Conservation (phyloP, 2,113 vertebrate genomes). For the Agelaius tricolor region DNA sequence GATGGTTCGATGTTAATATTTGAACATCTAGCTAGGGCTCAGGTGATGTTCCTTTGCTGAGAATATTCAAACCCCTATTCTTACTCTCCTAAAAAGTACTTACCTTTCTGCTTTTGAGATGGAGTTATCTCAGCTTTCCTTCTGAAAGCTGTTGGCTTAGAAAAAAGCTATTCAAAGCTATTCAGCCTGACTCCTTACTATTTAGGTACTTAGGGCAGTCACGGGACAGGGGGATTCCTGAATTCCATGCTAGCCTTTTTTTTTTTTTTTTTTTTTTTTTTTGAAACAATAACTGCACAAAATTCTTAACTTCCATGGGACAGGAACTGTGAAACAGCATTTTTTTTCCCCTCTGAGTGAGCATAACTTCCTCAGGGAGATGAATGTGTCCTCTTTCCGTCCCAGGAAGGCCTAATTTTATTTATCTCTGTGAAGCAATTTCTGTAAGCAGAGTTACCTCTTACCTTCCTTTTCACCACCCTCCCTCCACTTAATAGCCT, state of each 20-base stretch:
- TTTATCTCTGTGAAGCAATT: not conserved
- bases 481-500: not conserved
- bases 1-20: not conserved
- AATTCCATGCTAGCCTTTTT: not conserved
- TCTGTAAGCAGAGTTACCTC: not conserved
- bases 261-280: too few relatives aligned
- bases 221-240: not conserved
- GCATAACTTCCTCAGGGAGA: not conserved
- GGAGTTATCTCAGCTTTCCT: not conserved
- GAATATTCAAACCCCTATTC: not conserved
- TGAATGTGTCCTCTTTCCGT: not conserved
- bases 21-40: not conserved
- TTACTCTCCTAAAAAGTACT: not conserved
- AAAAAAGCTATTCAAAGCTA: not conserved
- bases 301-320: not conserved
- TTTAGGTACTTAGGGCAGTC: not conserved
- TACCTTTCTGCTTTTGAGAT: too few relatives aligned
- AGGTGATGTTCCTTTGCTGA: not conserved
- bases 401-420: not conserved
- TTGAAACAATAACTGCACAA: not conserved
- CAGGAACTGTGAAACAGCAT: not conserved
- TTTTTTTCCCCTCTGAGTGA: not conserved
- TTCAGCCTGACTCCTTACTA: not conserved
- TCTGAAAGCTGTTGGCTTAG: not conserved
- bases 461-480: not conserved